A percentile compares a stretch with the other conserved stretches of the same genome.
phyloP scores from a whole-genome alignment of 2,888 invertebrate species.

The Griposia aprilina region DNA sequence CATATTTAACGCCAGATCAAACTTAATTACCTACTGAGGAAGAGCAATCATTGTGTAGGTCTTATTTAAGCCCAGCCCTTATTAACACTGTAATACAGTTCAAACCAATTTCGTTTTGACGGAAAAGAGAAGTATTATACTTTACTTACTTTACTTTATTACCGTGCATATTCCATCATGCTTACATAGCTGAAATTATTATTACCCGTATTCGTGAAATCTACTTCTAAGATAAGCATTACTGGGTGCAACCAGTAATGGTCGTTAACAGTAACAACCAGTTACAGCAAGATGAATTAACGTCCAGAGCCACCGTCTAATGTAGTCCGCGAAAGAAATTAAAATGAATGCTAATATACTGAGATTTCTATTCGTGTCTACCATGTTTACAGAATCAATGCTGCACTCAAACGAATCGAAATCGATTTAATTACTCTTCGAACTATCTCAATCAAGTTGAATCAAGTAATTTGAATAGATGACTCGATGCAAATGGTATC shows the following conservation, averaged over 20 bases:
- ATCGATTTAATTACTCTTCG: slow-evolving; percentile 74
- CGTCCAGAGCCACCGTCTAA: slow-evolving; percentile 11
- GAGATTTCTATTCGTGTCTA: slow-evolving; percentile 51
- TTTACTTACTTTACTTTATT: no score
- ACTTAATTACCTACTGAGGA: slow-evolving; percentile 3
- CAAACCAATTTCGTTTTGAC: background rate
- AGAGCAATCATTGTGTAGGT: background rate
- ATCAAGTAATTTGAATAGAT: slow-evolving; percentile 72
- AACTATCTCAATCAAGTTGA: slow-evolving; percentile 75
- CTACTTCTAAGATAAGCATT: slow-evolving; percentile 15
- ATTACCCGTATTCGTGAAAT: slow-evolving; percentile 11
- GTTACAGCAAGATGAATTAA: slow-evolving; percentile 35
- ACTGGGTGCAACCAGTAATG: slow-evolving; percentile 22
- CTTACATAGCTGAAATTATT: slow-evolving; percentile 14
- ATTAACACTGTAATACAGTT: background rate
- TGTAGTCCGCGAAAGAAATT: slow-evolving; percentile 43
- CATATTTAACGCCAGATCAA: slow-evolving; percentile 1
- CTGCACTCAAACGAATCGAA: slow-evolving; percentile 58
- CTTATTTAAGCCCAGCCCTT: background rate
- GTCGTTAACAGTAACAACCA: slow-evolving; percentile 22
- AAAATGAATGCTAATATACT: slow-evolving; percentile 47
- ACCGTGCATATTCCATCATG: slow-evolving; percentile 22
- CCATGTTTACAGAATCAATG: slow-evolving; percentile 56
- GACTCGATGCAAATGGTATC: slow-evolving; percentile 71
- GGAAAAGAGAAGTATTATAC: slow-evolving; percentile 15